Evolutionary conservation across 2,113 vertebrate species (phyloP), one percentile per base, ranked within the genome.

Genomic region (Parus major): DNA sequence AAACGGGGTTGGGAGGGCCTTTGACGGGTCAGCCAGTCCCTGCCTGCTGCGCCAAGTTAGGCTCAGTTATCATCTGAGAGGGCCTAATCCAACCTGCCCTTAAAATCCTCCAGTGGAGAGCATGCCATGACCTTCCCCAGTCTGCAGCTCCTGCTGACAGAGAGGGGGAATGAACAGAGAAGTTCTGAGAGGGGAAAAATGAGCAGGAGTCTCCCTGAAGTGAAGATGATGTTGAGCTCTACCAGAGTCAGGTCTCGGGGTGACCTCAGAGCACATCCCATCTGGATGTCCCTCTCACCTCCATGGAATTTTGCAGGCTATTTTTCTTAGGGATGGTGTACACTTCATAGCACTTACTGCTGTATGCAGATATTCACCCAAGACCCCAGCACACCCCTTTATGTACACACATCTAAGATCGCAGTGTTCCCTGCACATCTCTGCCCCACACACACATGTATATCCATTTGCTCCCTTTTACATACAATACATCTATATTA

Each of bases 21-120:
- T 36, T 81, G 76, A 86, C 71, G 92, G 86, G 82, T 94, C 80
- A 93, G 42, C 35, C 47, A 81, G 91, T 66, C 79, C 86, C 44
- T 55, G 86, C 44, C 66, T 88, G 75, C 70, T 69, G 64, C 7
- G 69, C 69, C 83, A 82, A 86, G 64, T 36, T 15, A 52, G 44
- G 64, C 72, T 86, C 41, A 59, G 3, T 49, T 52, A 47, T 36
- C 65, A 64, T 55, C 52, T 35, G 19, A 92, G 68, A 86, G 33
- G n/a, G 65, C 33, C 91, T 63, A 73, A 83, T 42, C 59, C 55
- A 61, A 29, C 0, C 0, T 28, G 50, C 23, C 85, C 42, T 53
- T 57, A 88, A 90, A 93, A 92, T 57, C 65, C 70, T 49, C 47
- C 87, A 47, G 53, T 44, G 86, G 46, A 0, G 1, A 90, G 68